A percentile compares a stretch with the other conserved stretches of the same genome.
Evolutionary conservation across 1,140 invertebrate species (phyloP).

Genomic region (Drosophila athabasca): DNA sequence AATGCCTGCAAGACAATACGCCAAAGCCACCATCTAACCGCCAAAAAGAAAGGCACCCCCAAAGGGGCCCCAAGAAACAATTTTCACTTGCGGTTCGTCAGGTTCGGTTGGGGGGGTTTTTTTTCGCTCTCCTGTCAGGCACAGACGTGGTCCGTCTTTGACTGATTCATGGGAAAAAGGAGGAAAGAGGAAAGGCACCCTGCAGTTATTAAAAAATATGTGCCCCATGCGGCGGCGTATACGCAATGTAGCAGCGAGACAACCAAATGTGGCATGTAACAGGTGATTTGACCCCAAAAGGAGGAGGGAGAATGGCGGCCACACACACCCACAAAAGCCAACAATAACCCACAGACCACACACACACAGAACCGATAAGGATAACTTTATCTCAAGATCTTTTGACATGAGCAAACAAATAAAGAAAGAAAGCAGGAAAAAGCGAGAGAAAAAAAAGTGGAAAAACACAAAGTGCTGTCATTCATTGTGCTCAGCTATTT

Average conservation of each 20-base stretch:
- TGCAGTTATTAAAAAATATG: constrained; percentile 19
- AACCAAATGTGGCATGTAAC: constrained; percentile 60
- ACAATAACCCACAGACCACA: constrained; percentile 27
- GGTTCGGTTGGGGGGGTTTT: neutral
- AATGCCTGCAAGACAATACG: constrained; percentile 58
- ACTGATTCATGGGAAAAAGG: too few species aligned
- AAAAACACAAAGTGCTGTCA: constrained; percentile 76
- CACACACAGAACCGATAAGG: constrained; percentile 44
- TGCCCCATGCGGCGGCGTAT: constrained; percentile 43
- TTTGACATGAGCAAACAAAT: constrained; percentile 68
- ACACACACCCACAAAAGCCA: constrained; percentile 17
- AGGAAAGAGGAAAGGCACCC: too few species aligned
- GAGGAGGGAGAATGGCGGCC: neutral
- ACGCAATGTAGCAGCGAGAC: constrained; percentile 39
- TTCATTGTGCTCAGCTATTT: constrained; percentile 74
- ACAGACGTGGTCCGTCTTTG: too few species aligned
- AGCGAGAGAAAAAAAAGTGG: constrained; percentile 34
- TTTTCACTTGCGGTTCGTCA: constrained; percentile 56
- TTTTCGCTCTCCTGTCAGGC: constrained; percentile 4
- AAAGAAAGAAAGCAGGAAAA: constrained; percentile 46
- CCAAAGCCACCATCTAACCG: constrained; percentile 14
- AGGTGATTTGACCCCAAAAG: constrained; percentile 61
- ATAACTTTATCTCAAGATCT: constrained; percentile 73
- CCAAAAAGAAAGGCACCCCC: neutral
- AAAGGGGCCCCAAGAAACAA: constrained; percentile 12